These are phyloP conservation scores for Desmodus rotundus DNA, from an alignment of 2,113 vertebrate species.

Conservation along the genomic window DNA sequence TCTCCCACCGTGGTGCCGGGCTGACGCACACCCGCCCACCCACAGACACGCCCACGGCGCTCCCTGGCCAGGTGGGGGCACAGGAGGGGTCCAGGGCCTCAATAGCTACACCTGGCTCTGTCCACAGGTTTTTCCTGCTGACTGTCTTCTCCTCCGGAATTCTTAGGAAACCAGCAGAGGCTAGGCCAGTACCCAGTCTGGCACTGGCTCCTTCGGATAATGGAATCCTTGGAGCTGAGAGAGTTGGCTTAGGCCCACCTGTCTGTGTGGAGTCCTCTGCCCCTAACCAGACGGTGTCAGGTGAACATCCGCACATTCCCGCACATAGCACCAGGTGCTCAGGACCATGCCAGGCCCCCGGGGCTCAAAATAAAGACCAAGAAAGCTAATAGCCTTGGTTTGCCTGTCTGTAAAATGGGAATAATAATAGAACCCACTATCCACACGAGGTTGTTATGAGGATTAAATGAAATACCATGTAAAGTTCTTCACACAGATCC, in stretches of 20 bases:
- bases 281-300: background rate
- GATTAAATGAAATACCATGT: background rate
- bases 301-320: background rate
- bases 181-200: background rate
- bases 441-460: background rate
- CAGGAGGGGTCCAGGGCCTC: background rate
- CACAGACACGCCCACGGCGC: background rate
- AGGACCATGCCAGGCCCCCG: background rate
- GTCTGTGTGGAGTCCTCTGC: fast-evolving
- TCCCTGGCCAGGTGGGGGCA: background rate
- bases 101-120: background rate
- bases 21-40: background rate
- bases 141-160: background rate
- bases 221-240: background rate
- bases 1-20: background rate
- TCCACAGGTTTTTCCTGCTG: background rate
- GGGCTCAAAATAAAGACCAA: background rate
- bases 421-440: background rate
- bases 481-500: background rate
- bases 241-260: too few species aligned
- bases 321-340: background rate
- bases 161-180: background rate
- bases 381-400: background rate
- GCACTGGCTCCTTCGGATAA: background rate
- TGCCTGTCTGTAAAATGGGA: background rate